These are phyloP conservation scores for Drosophila persimilis DNA, from an alignment of 1,140 invertebrate species.

Conservation along the genomic window DNA sequence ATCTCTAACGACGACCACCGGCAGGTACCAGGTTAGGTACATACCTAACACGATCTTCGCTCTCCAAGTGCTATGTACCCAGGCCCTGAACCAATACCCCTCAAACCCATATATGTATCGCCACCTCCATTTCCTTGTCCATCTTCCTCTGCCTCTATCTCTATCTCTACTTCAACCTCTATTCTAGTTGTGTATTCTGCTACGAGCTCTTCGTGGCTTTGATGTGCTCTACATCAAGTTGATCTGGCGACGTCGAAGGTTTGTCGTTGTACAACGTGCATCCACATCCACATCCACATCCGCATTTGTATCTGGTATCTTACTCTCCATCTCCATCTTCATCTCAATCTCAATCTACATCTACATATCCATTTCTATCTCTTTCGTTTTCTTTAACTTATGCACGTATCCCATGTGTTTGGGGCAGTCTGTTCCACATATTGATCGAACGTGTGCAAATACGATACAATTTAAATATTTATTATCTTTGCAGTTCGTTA, in stretches of 20 bases:
- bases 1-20: slow-evolving; percentile 34
- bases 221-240: slow-evolving; percentile 55
- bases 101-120: neutral
- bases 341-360: neutral
- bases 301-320: slow-evolving; percentile 31
- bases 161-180: slow-evolving; percentile 8
- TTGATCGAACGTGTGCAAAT: slow-evolving; percentile 82
- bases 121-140: no score
- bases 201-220: slow-evolving; percentile 4
- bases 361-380: slow-evolving; percentile 1
- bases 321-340: slow-evolving; percentile 12
- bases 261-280: slow-evolving; percentile 52
- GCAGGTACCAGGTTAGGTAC: slow-evolving; percentile 48
- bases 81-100: slow-evolving; percentile 7
- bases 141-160: neutral
- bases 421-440: slow-evolving; percentile 63
- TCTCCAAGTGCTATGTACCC: slow-evolving; percentile 63
- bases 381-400: slow-evolving; percentile 48
- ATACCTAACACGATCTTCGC: slow-evolving; percentile 22
- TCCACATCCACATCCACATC: slow-evolving; percentile 68
- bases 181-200: neutral
- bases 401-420: slow-evolving; percentile 32
- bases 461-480: slow-evolving; percentile 82
- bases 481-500: slow-evolving; percentile 82
- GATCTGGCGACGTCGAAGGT: slow-evolving; percentile 34